These are phyloP conservation scores for Drosophila falleni DNA, from an alignment of 2,888 invertebrate species.

Conservation along the genomic window DNA sequence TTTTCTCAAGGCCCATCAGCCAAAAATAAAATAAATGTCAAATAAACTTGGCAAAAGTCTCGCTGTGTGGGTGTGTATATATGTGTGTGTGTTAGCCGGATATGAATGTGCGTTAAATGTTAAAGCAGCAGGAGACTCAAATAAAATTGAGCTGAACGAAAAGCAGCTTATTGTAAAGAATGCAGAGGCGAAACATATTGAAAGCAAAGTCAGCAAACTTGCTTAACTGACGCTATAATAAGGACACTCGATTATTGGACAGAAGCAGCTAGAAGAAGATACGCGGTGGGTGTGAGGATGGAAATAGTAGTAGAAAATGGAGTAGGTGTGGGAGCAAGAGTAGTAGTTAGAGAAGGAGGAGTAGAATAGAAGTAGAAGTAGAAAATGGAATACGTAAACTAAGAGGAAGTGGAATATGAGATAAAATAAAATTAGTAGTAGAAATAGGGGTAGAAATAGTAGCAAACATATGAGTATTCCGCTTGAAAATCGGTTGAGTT, in stretches of 20 bases:
- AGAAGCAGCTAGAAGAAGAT: conserved; percentile 2
- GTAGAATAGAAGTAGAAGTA: neutral
- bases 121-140: conserved; percentile 34
- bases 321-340: neutral
- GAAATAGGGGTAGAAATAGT: neutral
- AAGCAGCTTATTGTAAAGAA: conserved; percentile 56
- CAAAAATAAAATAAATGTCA: conserved; percentile 68
- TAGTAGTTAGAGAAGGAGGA: neutral
- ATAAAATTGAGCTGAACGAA: conserved; percentile 30
- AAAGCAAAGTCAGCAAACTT: conserved; percentile 33
- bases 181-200: conserved; percentile 39
- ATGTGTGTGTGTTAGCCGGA: conserved; percentile 25
- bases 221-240: conserved; percentile 38
- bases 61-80: conserved; percentile 6
- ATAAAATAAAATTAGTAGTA: neutral
- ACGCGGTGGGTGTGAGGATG: neutral
- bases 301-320: neutral
- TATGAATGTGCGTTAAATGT: conserved; percentile 58
- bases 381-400: neutral
- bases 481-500: too few species aligned
- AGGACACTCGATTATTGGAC: conserved; percentile 19
- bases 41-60: conserved; percentile 53
- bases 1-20: conserved; percentile 30
- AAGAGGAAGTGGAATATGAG: neutral
- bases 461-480: neutral